Evolutionary conservation across 2,113 vertebrate genomes (phyloP).

Genomic region (Pseudopodoces humilis): DNA sequence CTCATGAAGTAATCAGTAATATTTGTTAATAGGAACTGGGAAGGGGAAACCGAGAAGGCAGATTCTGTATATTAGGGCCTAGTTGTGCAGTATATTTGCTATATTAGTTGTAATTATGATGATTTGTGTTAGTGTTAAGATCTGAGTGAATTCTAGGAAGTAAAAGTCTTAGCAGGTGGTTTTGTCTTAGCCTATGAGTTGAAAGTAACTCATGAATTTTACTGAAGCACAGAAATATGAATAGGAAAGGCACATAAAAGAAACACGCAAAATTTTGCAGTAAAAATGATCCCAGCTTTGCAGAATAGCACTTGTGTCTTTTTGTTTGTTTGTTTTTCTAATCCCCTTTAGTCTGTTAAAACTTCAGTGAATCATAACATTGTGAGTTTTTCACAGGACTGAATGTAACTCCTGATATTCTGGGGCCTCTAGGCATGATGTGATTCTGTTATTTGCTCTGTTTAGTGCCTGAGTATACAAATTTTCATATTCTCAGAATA

Average conservation of each 20-base stretch:
- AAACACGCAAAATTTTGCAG: neutral
- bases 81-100: neutral
- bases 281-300: neutral
- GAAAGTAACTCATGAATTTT: neutral
- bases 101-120: neutral
- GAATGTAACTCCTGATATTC: neutral
- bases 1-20: neutral
- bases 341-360: neutral
- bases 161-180: neutral
- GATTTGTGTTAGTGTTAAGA: neutral
- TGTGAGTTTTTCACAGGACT: neutral
- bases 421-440: neutral
- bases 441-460: neutral
- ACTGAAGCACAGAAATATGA: neutral
- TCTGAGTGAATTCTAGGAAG: neutral
- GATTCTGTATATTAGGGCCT: neutral
- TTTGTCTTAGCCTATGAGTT: neutral
- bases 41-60: neutral
- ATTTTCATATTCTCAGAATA: neutral
- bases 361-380: neutral
- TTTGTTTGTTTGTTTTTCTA: neutral
- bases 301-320: neutral
- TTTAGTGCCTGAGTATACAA: neutral
- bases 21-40: neutral
- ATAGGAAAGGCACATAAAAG: neutral